phyloP scores from a whole-genome alignment of 2,113 vertebrate species.

The Lates calcarifer region DNA sequence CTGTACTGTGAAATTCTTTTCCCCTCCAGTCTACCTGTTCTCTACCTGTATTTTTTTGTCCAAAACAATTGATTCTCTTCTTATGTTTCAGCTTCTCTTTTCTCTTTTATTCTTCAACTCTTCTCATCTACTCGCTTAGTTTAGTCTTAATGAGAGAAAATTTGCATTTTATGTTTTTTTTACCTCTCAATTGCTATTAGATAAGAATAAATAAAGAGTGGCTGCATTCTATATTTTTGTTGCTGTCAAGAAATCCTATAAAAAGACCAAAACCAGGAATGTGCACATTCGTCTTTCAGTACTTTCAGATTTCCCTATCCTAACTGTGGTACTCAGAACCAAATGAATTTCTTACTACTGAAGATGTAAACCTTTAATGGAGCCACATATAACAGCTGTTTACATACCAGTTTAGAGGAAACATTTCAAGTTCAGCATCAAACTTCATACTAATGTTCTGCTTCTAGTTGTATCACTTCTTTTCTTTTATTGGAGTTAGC shows the following conservation, averaged over 20 bases:
- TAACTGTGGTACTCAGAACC: no score
- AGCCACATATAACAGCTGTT: no score
- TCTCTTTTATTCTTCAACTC: not conserved
- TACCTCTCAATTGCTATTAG: not conserved
- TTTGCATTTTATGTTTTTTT: not conserved
- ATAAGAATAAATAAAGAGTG: no score
- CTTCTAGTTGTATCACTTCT: no score
- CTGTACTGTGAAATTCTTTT: conserved; percentile 59
- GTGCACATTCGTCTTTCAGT: not conserved
- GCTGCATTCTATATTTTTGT: not conserved
- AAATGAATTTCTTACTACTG: not conserved
- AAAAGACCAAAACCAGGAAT: not conserved
- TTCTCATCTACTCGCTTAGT: not conserved
- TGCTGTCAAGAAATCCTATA: not conserved
- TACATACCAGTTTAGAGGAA: no score
- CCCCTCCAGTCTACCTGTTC: not conserved
- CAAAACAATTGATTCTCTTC: not conserved
- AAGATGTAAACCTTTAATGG: not conserved
- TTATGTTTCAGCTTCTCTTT: not conserved
- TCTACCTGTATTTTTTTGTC: conserved; percentile 6
- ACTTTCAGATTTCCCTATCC: not conserved
- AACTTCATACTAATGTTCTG: no score
- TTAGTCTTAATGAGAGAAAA: not conserved
- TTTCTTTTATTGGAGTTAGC: no score
- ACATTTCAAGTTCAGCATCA: no score